Base-by-base conservation (phyloP, 1,140 invertebrate genomes). In the Drosophila bipectinata region DNA sequence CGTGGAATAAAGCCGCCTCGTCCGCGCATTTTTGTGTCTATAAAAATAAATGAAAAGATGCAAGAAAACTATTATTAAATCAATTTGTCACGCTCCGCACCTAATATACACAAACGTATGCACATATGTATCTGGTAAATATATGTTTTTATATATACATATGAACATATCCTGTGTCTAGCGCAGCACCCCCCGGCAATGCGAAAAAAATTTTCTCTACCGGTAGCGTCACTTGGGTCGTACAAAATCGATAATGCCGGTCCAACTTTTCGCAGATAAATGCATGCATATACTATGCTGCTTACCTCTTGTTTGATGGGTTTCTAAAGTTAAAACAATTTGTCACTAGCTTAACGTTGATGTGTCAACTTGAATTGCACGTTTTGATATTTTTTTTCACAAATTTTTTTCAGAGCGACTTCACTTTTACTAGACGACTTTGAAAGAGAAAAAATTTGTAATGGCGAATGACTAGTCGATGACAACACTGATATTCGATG, bases 1-100 rank as follows among this genome's bases (percentile, higher is more conserved):
- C 90, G 85, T 67, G 79, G 80, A 71, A 81, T 75, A 30, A 90
- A 91, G 28, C 85, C 85, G 48, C 90, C 81, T 53, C 88, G 74
- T 67, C 88, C 88, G 53, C 88, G 88, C 88, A 90, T 90, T 57
- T 77, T 21, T 18, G 26, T 30, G 26, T 15, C 30, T 59, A 30
- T 9, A 15, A 15, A 37, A 24, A 44, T 24, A 21, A 15, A 18
- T 59, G 47, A 61, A 21, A 24, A 44, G 18, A 48, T 21, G 44
- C 18, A 10, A 37, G 14, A 44, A 18, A 30, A 18, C 18, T 58
- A 47, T 56, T 18, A 30, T 56, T 18, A 30, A 1, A 37, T 41
- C 56, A 34, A 8, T 12, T 44, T 48, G 28, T 49, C 8, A 10
- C 41, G 44, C 30, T 8, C 32, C 30, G n/a, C 12, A 15, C 26